Percentiles rank a stretch among this genome's conserved stretches.
These are phyloP conservation scores for Apodemia mormo DNA, from an alignment of 2,888 invertebrate genomes.

Conservation along the genomic window DNA sequence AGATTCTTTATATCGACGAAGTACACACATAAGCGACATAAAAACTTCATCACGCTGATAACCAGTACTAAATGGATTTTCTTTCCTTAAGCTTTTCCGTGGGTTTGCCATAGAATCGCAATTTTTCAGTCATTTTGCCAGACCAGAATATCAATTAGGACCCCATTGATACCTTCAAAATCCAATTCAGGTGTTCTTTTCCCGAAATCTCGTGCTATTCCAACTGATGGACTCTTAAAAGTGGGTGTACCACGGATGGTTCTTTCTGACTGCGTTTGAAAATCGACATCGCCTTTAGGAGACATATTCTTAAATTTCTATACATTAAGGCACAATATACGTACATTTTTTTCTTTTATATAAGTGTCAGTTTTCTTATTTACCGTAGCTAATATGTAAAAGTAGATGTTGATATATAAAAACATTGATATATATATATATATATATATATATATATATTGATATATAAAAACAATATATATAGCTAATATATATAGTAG, in stretches of 20 bases:
- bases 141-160: constrained; percentile 45
- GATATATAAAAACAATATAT: too few relatives aligned
- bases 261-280: constrained; percentile 55
- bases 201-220: constrained; percentile 71
- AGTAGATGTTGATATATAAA: too few relatives aligned
- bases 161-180: constrained; percentile 59
- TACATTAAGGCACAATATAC: not conserved
- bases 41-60: constrained; percentile 30
- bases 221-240: constrained; percentile 69
- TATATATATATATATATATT: too few relatives aligned
- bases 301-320: constrained; percentile 32
- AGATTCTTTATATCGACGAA: constrained; percentile 24
- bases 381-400: too few relatives aligned
- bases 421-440: too few relatives aligned
- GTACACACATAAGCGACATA: constrained; percentile 32
- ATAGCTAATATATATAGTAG: too few relatives aligned
- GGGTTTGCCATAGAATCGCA: constrained; percentile 41
- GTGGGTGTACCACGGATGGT: constrained; percentile 62
- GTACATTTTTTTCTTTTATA: too few relatives aligned
- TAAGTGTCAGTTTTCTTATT: too few relatives aligned
- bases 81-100: constrained; percentile 42
- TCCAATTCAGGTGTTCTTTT: constrained; percentile 66
- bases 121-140: constrained; percentile 37
- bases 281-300: constrained; percentile 65
- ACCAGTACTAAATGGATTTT: constrained; percentile 53